phyloP scores from a whole-genome alignment of 1,140 invertebrate genomes.

The Dendrolimus punctatus region DNA sequence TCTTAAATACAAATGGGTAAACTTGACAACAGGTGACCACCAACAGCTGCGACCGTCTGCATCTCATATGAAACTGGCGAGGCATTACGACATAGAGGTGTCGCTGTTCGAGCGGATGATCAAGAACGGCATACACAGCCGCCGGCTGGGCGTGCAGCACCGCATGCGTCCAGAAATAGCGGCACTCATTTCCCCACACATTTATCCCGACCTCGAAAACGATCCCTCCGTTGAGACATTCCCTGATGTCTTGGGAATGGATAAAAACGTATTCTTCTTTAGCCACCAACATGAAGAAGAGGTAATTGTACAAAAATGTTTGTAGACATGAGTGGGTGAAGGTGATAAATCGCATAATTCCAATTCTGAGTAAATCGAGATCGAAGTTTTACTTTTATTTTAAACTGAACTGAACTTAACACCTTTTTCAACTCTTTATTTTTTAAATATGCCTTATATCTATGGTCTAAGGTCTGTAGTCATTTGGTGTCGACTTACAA shows the following conservation, averaged over 20 bases:
- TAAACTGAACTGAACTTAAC: no score
- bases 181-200: slow-evolving; percentile 73
- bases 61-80: slow-evolving; percentile 74
- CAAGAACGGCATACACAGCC: slow-evolving; percentile 71
- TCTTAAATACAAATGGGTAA: no score
- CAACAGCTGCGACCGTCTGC: slow-evolving; percentile 81
- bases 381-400: no score
- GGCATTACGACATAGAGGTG: slow-evolving; percentile 76
- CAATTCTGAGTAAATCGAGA: no score
- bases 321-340: no score
- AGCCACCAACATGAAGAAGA: slow-evolving; percentile 72
- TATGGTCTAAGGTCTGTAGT: no score
- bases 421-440: no score
- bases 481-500: no score
- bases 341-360: no score
- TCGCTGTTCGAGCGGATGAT: slow-evolving; percentile 85
- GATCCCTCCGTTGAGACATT: slow-evolving; percentile 70
- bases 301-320: no score
- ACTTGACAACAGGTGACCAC: slow-evolving; percentile 77
- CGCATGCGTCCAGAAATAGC: slow-evolving; percentile 80
- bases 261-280: slow-evolving; percentile 76
- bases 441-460: no score
- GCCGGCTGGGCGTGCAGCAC: slow-evolving; percentile 74
- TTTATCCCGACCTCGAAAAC: slow-evolving; percentile 74
- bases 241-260: slow-evolving; percentile 66